phyloP scores from a whole-genome alignment of 2,888 invertebrate species.

The Cynaeus angustus region DNA sequence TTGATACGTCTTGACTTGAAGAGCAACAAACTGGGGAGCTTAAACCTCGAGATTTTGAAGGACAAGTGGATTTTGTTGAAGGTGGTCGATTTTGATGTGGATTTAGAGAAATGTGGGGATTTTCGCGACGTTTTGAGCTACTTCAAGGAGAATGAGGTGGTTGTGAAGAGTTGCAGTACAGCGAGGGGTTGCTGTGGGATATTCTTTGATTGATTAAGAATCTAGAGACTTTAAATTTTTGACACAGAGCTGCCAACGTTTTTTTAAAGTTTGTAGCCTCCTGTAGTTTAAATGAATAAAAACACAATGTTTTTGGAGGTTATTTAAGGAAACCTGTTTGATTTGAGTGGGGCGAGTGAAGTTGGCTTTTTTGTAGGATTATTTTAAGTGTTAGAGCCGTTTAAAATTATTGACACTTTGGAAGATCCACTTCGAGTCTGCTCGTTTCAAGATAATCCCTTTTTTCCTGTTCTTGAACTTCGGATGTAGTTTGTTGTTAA shows the following conservation, averaged over 20 bases:
- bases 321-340: too few species aligned
- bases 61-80: conserved; percentile 1
- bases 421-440: too few species aligned
- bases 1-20: neutral
- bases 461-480: neutral
- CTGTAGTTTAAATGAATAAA: too few species aligned
- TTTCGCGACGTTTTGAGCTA: neutral
- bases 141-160: neutral
- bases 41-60: neutral
- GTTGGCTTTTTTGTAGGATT: too few species aligned
- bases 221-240: too few species aligned
- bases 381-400: too few species aligned
- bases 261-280: too few species aligned
- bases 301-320: too few species aligned
- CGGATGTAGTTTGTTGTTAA: neutral
- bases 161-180: neutral
- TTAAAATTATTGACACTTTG: too few species aligned
- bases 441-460: neutral
- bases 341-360: too few species aligned
- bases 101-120: neutral
- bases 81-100: conserved; percentile 1
- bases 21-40: neutral
- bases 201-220: neutral
- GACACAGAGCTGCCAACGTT: too few species aligned
- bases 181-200: neutral